Conservation (phyloP, 2,797 vertebrate species). For the Hirundo rustica region DNA sequence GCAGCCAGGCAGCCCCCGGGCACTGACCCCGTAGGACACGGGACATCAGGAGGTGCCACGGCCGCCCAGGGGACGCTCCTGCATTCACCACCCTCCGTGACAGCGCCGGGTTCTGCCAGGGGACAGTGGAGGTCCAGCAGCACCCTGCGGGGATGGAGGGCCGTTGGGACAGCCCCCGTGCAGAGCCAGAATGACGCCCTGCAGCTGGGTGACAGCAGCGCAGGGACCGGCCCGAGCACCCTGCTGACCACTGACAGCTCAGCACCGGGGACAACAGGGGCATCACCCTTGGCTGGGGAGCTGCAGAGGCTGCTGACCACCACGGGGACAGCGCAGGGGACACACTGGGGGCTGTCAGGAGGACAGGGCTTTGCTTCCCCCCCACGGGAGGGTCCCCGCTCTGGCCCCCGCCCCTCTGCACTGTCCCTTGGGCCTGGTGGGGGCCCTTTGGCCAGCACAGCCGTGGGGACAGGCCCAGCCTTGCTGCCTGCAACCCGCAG, state of each 20-base stretch:
- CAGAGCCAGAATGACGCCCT: not conserved
- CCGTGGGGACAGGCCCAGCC: fast-evolving
- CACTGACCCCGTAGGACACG: not conserved
- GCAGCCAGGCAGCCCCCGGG: fast-evolving
- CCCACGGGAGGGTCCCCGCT: fast-evolving
- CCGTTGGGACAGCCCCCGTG: fast-evolving
- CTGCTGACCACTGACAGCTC: fast-evolving
- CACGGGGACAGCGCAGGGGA: fast-evolving
- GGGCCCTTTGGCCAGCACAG: not conserved
- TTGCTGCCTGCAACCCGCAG: not conserved
- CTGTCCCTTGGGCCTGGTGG: not conserved
- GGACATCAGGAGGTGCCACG: fast-evolving
- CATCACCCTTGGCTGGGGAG: fast-evolving
- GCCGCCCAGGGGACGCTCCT: fast-evolving
- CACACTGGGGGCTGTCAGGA: not conserved
- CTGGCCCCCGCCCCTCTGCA: not conserved
- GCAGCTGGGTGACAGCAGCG: not conserved
- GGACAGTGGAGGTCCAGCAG: not conserved
- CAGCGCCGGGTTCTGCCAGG: fast-evolving
- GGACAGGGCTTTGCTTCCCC: not conserved
- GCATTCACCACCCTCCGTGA: fast-evolving
- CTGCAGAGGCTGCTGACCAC: not conserved
- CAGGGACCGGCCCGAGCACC: fast-evolving
- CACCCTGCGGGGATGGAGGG: not conserved
- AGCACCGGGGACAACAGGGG: fast-evolving